Evolutionary conservation across 2,888 invertebrate species (phyloP), one percentile per base, ranked within the genome.

Genomic region (Seira sanloemensis): DNA sequence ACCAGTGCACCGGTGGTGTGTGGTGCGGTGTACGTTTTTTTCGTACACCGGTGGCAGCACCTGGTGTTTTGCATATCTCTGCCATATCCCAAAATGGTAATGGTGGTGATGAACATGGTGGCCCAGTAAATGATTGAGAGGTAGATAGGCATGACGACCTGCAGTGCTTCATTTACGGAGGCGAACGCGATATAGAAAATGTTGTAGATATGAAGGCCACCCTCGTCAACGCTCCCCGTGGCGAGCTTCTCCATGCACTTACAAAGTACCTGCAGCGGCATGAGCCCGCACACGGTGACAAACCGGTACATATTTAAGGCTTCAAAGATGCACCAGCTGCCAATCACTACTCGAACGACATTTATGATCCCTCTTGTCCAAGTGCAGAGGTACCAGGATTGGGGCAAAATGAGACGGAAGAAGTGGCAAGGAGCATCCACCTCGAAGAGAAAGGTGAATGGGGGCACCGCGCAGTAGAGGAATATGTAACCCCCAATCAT

Each of bases 391-490:
- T 69, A 37, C 26, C 18, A 69, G 1, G 1, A 1, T 5, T 26
- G 12, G 19, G 69, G 69, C 1, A 69, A 2, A 18, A 69, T 21
- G 1, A 69, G 12, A 27, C 27, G 26, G 37, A 69, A 69, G 19
- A 69, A 69, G 37, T 69, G 69, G n/a, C 19, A 69, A 7, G 69
- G 69, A 18, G 69, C 69, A 18, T 69, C 69, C 2, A 69, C 21
- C 19, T 69, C 19, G 1, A 37, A 69, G 12, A 19, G 1, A 37
- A 69, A 37, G 1, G 2, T 19, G 37, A 69, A 69, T 0, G 37
- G 37, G 19, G 37, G 27, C n/a, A 37, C 1, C 1, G 37, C 37
- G 12, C 4, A 4, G 37, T 7, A 37, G 4, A 37, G 12, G 37
- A 37, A 37, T 37, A 37, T 4, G 12, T 7, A 37, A 4, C 5